A percentile compares a stretch with the other conserved stretches of the same genome.
Evolutionary conservation across 2,113 vertebrate genomes (phyloP).

Genomic region (Chaenocephalus aceratus): DNA sequence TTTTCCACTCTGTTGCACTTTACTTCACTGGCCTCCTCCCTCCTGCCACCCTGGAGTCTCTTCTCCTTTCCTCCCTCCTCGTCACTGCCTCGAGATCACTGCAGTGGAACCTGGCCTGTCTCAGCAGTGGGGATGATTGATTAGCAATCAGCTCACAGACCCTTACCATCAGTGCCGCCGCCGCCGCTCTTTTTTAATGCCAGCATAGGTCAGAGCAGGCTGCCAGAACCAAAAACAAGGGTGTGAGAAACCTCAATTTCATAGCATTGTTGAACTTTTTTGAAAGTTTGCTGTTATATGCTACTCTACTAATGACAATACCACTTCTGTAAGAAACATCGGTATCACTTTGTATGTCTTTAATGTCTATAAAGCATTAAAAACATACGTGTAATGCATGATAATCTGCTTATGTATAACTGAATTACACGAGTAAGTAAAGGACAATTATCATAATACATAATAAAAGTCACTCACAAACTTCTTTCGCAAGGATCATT

Average conservation of each 20-base stretch:
- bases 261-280: too few species aligned
- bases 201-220: slow-evolving; percentile 12
- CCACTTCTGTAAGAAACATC: too few species aligned
- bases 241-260: slow-evolving; percentile 22
- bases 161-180: slow-evolving; percentile 15
- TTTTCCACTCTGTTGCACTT: slow-evolving; percentile 65
- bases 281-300: too few species aligned
- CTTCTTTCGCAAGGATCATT: too few species aligned
- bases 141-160: slow-evolving; percentile 57
- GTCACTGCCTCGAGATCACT: slow-evolving; percentile 46
- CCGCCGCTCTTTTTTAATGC: slow-evolving; percentile 9
- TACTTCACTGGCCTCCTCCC: slow-evolving; percentile 47
- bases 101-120: slow-evolving; percentile 62
- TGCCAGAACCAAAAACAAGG: slow-evolving; percentile 22
- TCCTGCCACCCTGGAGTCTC: slow-evolving; percentile 22
- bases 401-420: too few species aligned
- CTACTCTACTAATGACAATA: too few species aligned
- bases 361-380: too few species aligned
- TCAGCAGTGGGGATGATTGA: slow-evolving; percentile 63
- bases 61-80: slow-evolving; percentile 13
- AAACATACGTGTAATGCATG: too few species aligned
- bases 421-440: too few species aligned
- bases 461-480: too few species aligned
- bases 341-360: too few species aligned
- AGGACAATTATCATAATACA: too few species aligned